Conservation (phyloP, 2,113 vertebrate species). For the Pelmatolapia mariae region DNA sequence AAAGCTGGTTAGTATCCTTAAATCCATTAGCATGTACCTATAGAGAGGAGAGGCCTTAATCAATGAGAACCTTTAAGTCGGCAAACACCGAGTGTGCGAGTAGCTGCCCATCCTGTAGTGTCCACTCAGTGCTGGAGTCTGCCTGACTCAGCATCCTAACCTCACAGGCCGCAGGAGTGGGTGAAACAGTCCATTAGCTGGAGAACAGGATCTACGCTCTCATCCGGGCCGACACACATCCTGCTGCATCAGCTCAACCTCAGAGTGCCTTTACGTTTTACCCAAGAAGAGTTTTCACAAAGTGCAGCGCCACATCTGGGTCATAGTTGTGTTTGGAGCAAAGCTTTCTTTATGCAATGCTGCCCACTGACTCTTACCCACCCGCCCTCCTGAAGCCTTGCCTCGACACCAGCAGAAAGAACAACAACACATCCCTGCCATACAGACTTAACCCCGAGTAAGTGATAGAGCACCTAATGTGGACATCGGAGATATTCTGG, state of each 20-base stretch:
- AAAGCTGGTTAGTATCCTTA: background rate
- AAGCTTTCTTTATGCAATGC: constrained; percentile 10
- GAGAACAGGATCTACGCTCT: background rate
- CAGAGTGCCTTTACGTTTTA: background rate
- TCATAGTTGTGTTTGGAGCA: background rate
- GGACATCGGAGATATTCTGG: background rate
- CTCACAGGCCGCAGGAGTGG: background rate
- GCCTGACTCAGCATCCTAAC: background rate
- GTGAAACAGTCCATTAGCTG: background rate
- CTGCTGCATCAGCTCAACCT: background rate
- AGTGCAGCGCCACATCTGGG: constrained; percentile 4
- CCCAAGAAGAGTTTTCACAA: background rate
- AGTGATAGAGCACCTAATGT: background rate
- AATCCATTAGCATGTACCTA: background rate
- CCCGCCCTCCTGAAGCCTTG: background rate
- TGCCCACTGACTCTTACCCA: constrained; percentile 33
- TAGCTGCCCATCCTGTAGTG: background rate
- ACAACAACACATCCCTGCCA: background rate
- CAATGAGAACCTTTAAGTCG: fast-evolving
- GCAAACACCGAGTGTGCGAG: background rate
- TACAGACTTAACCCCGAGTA: background rate
- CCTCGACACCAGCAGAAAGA: constrained; percentile 27
- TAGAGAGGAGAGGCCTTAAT: background rate
- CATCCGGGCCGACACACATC: background rate
- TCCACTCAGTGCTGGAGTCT: background rate